Percentiles rank a stretch among this genome's conserved stretches.
Evolutionary conservation across 2,113 vertebrate species (phyloP).

Genomic region (Sprattus sprattus): DNA sequence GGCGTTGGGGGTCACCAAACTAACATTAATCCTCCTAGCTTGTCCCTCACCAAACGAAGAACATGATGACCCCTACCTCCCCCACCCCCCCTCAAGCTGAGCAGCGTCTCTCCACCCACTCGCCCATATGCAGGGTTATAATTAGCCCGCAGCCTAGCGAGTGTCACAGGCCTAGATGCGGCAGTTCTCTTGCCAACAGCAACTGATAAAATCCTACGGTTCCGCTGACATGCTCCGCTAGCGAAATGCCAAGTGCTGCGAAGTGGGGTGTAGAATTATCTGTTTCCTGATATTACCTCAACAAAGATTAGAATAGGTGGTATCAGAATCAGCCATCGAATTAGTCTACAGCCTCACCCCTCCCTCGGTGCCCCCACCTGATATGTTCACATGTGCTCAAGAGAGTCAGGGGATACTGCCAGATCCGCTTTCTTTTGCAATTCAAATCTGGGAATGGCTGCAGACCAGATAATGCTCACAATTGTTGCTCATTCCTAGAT

Average conservation of each 20-base stretch:
- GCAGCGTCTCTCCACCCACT: neutral
- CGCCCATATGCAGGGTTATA: constrained; percentile 54
- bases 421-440: constrained; percentile 3
- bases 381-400: neutral
- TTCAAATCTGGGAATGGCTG: constrained; percentile 6
- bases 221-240: constrained; percentile 36
- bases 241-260: constrained; percentile 8
- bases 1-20: neutral
- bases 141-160: constrained; percentile 62
- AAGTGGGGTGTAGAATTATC: constrained; percentile 11
- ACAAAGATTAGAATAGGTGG: neutral
- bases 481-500: neutral
- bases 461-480: neutral
- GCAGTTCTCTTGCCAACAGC: constrained; percentile 53
- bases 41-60: neutral
- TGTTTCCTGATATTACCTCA: neutral
- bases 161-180: constrained; percentile 60
- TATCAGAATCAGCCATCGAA: neutral
- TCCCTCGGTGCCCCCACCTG: neutral
- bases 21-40: neutral
- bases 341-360: neutral
- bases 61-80: neutral
- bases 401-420: neutral
- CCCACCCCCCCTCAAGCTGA: neutral
- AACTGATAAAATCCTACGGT: constrained; percentile 50